Evolutionary conservation across 2,888 invertebrate species (phyloP).

Genomic region (Fragum sueziense): DNA sequence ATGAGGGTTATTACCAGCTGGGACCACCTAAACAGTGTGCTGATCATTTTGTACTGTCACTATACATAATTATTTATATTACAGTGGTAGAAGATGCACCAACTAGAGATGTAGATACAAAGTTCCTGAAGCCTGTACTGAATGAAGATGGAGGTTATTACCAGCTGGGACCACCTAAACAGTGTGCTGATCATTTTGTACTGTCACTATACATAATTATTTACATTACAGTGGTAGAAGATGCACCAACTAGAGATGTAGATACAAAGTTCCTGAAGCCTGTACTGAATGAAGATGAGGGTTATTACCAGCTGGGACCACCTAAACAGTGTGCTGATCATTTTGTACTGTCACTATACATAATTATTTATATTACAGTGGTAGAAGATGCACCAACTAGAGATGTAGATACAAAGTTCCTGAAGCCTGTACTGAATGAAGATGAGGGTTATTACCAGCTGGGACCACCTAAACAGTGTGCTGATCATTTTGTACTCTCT

Average conservation of each 20-base stretch:
- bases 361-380: constrained; percentile 72
- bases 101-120: constrained; percentile 53
- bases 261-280: constrained; percentile 73
- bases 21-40: constrained; percentile 79
- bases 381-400: constrained; percentile 57
- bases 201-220: constrained; percentile 82
- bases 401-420: constrained; percentile 56
- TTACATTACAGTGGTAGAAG: constrained; percentile 66
- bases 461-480: constrained; percentile 79
- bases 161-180: constrained; percentile 81
- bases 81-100: constrained; percentile 63
- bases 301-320: constrained; percentile 83
- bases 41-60: constrained; percentile 81
- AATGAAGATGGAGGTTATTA: constrained; percentile 82
- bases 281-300: constrained; percentile 79
- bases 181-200: constrained; percentile 80
- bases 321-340: constrained; percentile 77
- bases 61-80: constrained; percentile 82
- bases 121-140: constrained; percentile 75
- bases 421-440: constrained; percentile 79
- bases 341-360: constrained; percentile 82
- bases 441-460: constrained; percentile 82
- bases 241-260: constrained; percentile 45
- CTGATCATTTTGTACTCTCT: constrained; percentile 81
- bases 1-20: constrained; percentile 82